Base-by-base conservation (phyloP, 2,888 invertebrate species). In the Volucella inanis region DNA sequence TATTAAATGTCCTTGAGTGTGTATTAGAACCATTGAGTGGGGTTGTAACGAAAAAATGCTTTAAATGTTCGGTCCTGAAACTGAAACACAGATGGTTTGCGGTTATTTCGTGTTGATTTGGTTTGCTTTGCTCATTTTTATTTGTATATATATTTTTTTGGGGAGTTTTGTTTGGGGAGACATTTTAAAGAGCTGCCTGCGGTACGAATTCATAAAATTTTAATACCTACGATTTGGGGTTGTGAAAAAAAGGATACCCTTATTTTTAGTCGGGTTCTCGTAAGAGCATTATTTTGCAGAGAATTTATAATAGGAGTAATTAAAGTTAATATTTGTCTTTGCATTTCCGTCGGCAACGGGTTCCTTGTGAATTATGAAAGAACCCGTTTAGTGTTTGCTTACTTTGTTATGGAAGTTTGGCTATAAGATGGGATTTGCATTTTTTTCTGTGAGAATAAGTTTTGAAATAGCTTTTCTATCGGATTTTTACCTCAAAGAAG, bases 1-100 rank as follows among this genome's bases (percentile, higher is more conserved):
- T 67, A 77, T 77, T 82, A 67, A 43, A 72, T 67, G 82, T 77
- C 71, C 71, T 67, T 82, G 61, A 59, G 76, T 31, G 39, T 67
- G 71, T 65, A 82, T 82, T 76, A 76, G 65, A 45, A 41, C 47
- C 50, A 59, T 39, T 62, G 68, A 39, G 55, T 41, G 65, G 57
- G 57, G n/a, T 41, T 47, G 22, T 31, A 65, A 59, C 31, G 6
- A 31, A 31, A 31, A 31, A 6, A 31, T 6, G 6, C 31, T 31
- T 31, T 6, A 31, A 31, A 31, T 31, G 31, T 4, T 31, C 39
- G 75, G 14, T 49, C 45, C 15, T 45, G 54, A 39, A 52, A 38
- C 43, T 31, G 31, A 31, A 31, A 31, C 31, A 31, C 74, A 38
- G 45, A 38, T 68, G 54, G 70, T 39, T 31, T 59, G 61, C 38